A percentile compares a stretch with the other conserved stretches of the same genome.
Conservation (phyloP, 2,797 vertebrate genomes). For the Acrossocheilus fasciatus region DNA sequence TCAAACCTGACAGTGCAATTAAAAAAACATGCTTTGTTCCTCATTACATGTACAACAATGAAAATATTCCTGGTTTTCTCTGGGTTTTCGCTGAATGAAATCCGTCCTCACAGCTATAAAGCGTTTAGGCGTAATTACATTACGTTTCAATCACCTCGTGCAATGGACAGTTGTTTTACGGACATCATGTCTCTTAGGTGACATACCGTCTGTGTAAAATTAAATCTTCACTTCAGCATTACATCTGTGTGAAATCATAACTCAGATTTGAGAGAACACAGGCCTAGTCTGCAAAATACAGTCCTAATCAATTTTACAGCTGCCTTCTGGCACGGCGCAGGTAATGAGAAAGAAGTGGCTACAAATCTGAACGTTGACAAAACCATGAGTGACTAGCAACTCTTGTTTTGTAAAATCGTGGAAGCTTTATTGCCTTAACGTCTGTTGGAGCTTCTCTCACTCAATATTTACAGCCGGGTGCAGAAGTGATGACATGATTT, state of each 20-base stretch:
- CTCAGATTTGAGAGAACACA: conserved; percentile 24
- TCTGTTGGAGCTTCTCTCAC: conserved; percentile 48
- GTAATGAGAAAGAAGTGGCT: conserved; percentile 42
- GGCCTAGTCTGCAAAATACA: conserved; percentile 36
- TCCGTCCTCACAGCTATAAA: background rate
- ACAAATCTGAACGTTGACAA: conserved; percentile 42
- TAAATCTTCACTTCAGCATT: conserved; percentile 39
- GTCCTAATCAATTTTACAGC: conserved; percentile 40
- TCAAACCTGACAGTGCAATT: background rate
- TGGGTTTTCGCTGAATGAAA: background rate
- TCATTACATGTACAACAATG: background rate
- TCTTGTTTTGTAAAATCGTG: conserved; percentile 38
- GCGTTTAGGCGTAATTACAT: background rate
- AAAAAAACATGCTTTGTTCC: conserved; percentile 5
- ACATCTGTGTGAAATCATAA: conserved; percentile 40
- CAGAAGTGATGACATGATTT: conserved; percentile 58
- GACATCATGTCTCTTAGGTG: conserved; percentile 8
- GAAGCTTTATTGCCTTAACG: conserved; percentile 39
- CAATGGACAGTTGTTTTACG: conserved; percentile 20
- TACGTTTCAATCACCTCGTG: conserved; percentile 6
- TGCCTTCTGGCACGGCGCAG: conserved; percentile 33
- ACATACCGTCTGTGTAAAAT: conserved; percentile 35
- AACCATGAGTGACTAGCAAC: conserved; percentile 40
- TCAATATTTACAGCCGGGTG: conserved; percentile 60
- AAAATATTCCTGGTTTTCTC: conserved; percentile 14